Conservation (phyloP, 2,888 invertebrate species). For the Apoda limacodes region DNA sequence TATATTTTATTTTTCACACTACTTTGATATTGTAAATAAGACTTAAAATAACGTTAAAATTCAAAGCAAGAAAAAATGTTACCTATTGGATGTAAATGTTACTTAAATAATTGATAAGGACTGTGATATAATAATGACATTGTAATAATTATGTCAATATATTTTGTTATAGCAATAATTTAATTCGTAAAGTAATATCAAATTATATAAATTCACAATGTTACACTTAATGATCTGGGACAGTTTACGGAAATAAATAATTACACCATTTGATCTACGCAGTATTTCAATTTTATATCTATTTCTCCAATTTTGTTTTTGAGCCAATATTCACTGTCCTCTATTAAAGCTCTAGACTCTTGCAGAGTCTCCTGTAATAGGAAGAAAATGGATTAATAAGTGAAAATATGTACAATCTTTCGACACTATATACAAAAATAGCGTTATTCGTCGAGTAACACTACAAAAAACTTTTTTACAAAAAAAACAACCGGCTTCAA, state of each 20-base stretch:
- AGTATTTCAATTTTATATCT: conserved; percentile 43
- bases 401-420: too few species aligned
- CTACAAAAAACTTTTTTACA: too few species aligned
- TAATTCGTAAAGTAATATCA: too few species aligned
- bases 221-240: conserved; percentile 25
- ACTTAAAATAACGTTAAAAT: too few species aligned
- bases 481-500: too few species aligned
- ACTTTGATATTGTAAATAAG: too few species aligned
- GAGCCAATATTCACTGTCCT: conserved; percentile 43
- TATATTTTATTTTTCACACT: too few species aligned
- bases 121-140: conserved; percentile 32
- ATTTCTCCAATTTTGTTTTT: conserved; percentile 36
- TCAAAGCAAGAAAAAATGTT: too few species aligned
- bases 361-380: conserved; percentile 32
- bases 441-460: too few species aligned
- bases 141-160: conserved; percentile 23
- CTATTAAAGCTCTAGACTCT: conserved; percentile 32
- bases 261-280: conserved; percentile 47
- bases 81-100: conserved; percentile 12
- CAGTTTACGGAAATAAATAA: conserved; percentile 22
- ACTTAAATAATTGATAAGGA: conserved; percentile 23
- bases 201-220: conserved; percentile 12
- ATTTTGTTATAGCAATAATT: conserved; percentile 17
- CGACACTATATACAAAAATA: too few species aligned
- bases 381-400: too few species aligned